Conservation (phyloP, 2,888 invertebrate genomes). For the Drosophila conformis region DNA sequence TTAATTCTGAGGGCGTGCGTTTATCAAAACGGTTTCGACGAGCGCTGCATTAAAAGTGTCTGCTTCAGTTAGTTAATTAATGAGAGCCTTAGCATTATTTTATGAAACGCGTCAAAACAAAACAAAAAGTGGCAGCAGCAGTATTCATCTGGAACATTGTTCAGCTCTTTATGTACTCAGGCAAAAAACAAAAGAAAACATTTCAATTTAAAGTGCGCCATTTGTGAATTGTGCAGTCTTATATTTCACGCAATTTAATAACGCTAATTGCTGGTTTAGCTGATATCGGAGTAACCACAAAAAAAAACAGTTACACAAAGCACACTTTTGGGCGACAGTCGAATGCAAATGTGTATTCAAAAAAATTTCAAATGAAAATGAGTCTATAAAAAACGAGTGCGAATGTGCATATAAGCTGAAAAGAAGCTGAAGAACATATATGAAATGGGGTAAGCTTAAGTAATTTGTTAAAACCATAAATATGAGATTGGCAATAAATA, state of each 20-base stretch:
- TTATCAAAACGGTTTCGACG: slow-evolving; percentile 61
- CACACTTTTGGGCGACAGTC: slow-evolving; percentile 24
- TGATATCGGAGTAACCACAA: neutral
- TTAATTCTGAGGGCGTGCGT: slow-evolving; percentile 64
- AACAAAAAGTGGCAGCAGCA: neutral
- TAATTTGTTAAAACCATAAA: too few species aligned
- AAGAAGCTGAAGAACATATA: neutral
- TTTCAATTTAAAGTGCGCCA: neutral
- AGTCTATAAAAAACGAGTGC: neutral
- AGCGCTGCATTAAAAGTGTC: slow-evolving; percentile 59
- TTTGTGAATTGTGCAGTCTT: neutral
- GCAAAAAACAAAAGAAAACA: neutral
- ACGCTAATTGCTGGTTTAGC: slow-evolving; percentile 53
- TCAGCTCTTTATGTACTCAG: neutral
- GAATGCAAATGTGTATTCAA: too few species aligned
- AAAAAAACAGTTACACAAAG: neutral
- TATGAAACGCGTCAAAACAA: slow-evolving; percentile 27
- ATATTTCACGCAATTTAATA: slow-evolving; percentile 47
- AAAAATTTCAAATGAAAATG: neutral
- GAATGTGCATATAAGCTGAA: neutral
- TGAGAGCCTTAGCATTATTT: slow-evolving; percentile 39
- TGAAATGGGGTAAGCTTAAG: neutral
- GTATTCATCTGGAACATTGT: neutral
- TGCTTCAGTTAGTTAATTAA: slow-evolving; percentile 66
- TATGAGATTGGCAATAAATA: too few species aligned